phyloP scores from a whole-genome alignment of 2,888 invertebrate genomes.

The Trilocha varians region DNA sequence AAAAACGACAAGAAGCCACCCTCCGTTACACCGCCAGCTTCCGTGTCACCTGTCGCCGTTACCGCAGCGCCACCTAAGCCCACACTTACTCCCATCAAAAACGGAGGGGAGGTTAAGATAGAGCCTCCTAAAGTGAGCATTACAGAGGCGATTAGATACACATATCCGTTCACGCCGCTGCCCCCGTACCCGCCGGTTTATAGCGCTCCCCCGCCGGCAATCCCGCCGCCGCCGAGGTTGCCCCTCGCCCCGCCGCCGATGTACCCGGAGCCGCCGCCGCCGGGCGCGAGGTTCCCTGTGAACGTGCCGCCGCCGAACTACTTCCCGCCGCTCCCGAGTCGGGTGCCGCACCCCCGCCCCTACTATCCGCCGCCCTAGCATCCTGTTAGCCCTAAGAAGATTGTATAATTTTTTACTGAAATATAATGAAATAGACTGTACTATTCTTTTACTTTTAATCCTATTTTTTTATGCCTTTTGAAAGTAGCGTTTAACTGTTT shows the following conservation, averaged over 20 bases:
- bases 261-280: slow-evolving; percentile 62
- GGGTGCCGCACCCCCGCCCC: slow-evolving; percentile 44
- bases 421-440: slow-evolving; percentile 43
- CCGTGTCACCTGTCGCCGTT: slow-evolving; percentile 58
- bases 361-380: slow-evolving; percentile 61
- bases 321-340: slow-evolving; percentile 40
- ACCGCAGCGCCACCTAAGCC: slow-evolving; percentile 26
- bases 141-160: slow-evolving; percentile 40
- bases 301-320: slow-evolving; percentile 49
- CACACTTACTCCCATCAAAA: slow-evolving; percentile 49
- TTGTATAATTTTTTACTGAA: slow-evolving; percentile 54
- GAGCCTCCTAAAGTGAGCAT: slow-evolving; percentile 38
- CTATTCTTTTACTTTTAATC: slow-evolving; percentile 23
- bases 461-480: too few relatives aligned
- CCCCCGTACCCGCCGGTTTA: slow-evolving; percentile 60
- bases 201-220: slow-evolving; percentile 44
- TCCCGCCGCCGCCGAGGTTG: slow-evolving; percentile 45
- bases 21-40: slow-evolving; percentile 65
- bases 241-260: slow-evolving; percentile 44
- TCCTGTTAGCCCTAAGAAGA: slow-evolving; percentile 22
- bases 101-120: slow-evolving; percentile 46
- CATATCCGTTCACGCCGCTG: slow-evolving; percentile 45
- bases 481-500: too few relatives aligned
- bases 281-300: slow-evolving; percentile 54
- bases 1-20: slow-evolving; percentile 73